Percentiles rank a stretch among this genome's conserved stretches.
phyloP scores from a whole-genome alignment of 2,888 invertebrate species.

The Panzeria rudis region DNA sequence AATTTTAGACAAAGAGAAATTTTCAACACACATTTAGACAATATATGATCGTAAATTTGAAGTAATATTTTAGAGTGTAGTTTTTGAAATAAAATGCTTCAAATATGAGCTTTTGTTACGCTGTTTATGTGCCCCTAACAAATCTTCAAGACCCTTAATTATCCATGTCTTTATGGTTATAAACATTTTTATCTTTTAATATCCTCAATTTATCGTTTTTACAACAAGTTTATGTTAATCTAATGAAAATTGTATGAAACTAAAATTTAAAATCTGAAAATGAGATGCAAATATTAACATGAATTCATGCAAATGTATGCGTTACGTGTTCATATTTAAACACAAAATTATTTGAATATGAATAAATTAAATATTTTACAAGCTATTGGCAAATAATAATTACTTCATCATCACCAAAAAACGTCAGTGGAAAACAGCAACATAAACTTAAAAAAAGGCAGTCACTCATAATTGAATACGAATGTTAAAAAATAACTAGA shows the following conservation, averaged over 20 bases:
- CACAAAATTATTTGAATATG: constrained; percentile 42
- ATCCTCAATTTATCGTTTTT: neutral
- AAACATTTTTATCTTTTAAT: neutral
- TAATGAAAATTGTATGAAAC: neutral
- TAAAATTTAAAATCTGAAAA: constrained; percentile 2
- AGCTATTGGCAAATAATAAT: constrained; percentile 61
- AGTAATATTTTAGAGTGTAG: too few species aligned
- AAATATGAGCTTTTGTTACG: neutral
- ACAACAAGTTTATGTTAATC: constrained; percentile 15
- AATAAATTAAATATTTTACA: constrained; percentile 48
- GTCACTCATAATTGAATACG: neutral
- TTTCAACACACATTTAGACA: too few species aligned
- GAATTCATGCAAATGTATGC: constrained; percentile 2
- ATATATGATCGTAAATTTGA: too few species aligned
- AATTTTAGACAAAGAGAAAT: too few species aligned
- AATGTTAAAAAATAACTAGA: neutral
- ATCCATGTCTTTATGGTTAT: neutral
- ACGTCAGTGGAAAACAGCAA: neutral
- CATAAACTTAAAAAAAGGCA: neutral
- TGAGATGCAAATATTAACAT: neutral
- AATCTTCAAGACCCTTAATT: neutral
- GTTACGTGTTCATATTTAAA: constrained; percentile 9
- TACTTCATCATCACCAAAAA: constrained; percentile 45
- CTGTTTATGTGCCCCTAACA: neutral
- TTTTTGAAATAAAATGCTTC: neutral